Conservation (phyloP, 2,888 invertebrate genomes). For the Allacma fusca region DNA sequence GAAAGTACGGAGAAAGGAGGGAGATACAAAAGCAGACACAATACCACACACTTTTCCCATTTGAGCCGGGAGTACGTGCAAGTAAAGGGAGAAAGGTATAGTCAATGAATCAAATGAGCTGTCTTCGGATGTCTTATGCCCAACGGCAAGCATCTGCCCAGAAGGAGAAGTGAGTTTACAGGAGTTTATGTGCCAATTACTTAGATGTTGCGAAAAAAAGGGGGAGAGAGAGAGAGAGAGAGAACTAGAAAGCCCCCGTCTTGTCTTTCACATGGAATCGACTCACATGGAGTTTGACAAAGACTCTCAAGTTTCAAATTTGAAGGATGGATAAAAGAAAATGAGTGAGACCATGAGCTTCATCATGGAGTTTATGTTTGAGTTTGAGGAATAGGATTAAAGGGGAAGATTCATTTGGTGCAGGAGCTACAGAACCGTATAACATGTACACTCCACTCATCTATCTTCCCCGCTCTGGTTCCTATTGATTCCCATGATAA, state of each 20-base stretch:
- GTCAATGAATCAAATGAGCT: constrained; percentile 18
- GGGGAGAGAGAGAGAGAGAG: too few relatives aligned
- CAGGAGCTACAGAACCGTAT: not conserved
- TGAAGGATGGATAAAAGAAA: constrained; percentile 21
- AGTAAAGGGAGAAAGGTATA: not conserved
- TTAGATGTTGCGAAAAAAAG: not conserved
- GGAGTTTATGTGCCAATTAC: constrained; percentile 11
- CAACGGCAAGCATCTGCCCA: not conserved
- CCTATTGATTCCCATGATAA: constrained; percentile 49
- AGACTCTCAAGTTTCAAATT: constrained; percentile 25
- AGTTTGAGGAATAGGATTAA: constrained; percentile 35
- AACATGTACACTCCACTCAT: constrained; percentile 44
- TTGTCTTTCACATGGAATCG: constrained; percentile 3
- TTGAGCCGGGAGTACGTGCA: not conserved
- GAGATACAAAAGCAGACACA: too few relatives aligned
- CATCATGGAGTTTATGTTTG: not conserved
- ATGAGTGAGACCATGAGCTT: not conserved
- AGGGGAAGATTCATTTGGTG: constrained; percentile 35
- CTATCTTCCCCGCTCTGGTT: constrained; percentile 45
- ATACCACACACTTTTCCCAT: too few relatives aligned
- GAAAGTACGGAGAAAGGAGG: too few relatives aligned
- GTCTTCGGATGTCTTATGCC: constrained; percentile 10
- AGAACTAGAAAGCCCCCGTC: too few relatives aligned
- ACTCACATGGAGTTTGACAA: not conserved
- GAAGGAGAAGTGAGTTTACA: too few relatives aligned